Base-by-base conservation (phyloP, 2,797 vertebrate species). In the Bradypus variegatus region DNA sequence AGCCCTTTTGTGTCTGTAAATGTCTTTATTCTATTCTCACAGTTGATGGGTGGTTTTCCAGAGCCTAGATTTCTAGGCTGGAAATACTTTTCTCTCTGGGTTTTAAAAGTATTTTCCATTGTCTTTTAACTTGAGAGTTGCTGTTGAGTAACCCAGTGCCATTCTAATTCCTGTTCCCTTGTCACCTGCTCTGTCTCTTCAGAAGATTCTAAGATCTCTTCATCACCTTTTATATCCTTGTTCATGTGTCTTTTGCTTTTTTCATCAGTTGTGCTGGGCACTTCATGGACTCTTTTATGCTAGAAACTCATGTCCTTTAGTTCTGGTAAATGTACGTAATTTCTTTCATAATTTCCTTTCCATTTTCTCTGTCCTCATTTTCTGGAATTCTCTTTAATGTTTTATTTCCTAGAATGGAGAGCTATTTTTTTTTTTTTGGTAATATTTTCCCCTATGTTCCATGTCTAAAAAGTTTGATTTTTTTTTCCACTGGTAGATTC, bases 371-470 rank as follows among this genome's bases (percentile, higher is more conserved):
- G 45, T 41, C 45, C 38, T 84, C 19, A 33, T 4, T 80, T 76
- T 80, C 89, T 93, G 11, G 8, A 72, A 83, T 91, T 84, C 58
- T 29, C 60, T 80, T 79, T 38, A 83, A 50, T 76, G 10, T 45
- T 89, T 45, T 25, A 27, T 21, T 89, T 86, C 25, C 62, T 72
- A 60, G 41, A 89, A 70, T 9, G 14, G 27, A 88, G 45, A 60
- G 75, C 73, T 69, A 25, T 7, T 58, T 41, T 87, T 82, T 7
- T 36, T 69, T 21, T 62, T 62, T 23, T 73, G 77, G 12, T 38
- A 41, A 12, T 58, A 45, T 67, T 82, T 84, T 16, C 6, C 2
- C 6, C n/a, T n/a, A 5, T 41, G 5, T 83, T 70, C 29, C 33
- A 50, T 50, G 2, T 50, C 14, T 50, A 50, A 50, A 12, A 13